Evolutionary conservation across 2,888 invertebrate species (phyloP).

Genomic region (Dasysyrphus tricinctus): DNA sequence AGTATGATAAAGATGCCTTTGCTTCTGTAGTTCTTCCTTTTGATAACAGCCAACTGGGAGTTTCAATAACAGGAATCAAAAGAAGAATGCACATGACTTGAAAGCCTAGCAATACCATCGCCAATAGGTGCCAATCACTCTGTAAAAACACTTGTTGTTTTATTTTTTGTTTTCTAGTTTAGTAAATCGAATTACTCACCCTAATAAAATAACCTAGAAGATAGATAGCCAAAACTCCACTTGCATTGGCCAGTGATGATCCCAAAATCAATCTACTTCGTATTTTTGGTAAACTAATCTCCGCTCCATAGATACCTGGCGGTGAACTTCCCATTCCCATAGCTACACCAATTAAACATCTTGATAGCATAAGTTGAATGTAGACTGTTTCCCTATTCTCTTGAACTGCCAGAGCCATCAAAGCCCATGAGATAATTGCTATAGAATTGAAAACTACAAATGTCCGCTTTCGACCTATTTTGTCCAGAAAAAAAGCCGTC

Average conservation of each 20-base stretch:
- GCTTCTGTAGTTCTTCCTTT: constrained; percentile 86
- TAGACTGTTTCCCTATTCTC: constrained; percentile 77
- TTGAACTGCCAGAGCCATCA: constrained; percentile 80
- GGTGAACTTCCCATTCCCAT: constrained; percentile 82
- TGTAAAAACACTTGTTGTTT: constrained; percentile 19
- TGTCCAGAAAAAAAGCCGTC: constrained; percentile 81
- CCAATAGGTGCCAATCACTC: constrained; percentile 81
- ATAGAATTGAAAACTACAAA: constrained; percentile 80
- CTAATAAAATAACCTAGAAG: constrained; percentile 85
- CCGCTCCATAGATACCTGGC: constrained; percentile 82
- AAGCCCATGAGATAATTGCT: constrained; percentile 80
- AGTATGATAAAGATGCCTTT: constrained; percentile 85
- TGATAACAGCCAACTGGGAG: constrained; percentile 88
- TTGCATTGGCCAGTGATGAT: constrained; percentile 86
- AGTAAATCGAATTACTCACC: constrained; percentile 60
- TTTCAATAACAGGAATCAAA: constrained; percentile 86
- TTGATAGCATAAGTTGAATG: constrained; percentile 80
- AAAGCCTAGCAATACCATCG: constrained; percentile 80
- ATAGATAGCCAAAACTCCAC: constrained; percentile 87
- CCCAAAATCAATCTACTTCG: constrained; percentile 87
- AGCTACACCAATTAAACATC: constrained; percentile 81
- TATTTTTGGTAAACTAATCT: constrained; percentile 84
- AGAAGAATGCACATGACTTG: constrained; percentile 82
- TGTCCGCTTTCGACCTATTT: constrained; percentile 81
- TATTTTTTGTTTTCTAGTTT: neutral